Conservation (phyloP, 2,113 vertebrate species). For the Chionis minor region DNA sequence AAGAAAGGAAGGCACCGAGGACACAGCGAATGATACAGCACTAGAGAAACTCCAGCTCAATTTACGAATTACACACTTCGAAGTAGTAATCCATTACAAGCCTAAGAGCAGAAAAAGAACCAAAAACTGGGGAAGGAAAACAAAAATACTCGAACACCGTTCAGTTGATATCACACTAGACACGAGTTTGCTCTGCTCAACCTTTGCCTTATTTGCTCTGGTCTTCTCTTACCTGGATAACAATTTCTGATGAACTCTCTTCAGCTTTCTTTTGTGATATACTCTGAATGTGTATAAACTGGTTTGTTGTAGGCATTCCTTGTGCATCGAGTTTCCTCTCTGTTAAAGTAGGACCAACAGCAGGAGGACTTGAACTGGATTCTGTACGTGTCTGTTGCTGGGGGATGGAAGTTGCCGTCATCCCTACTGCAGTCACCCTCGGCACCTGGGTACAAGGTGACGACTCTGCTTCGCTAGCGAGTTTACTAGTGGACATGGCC, state of each 20-base stretch:
- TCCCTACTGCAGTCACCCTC: slow-evolving; percentile 61
- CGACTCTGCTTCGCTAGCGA: slow-evolving; percentile 68
- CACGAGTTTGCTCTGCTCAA: not conserved
- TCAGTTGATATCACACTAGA: not conserved
- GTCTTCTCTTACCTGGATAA: slow-evolving; percentile 87
- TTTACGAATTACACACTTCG: not conserved
- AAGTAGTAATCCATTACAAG: not conserved
- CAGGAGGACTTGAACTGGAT: slow-evolving; percentile 73
- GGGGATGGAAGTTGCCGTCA: slow-evolving; percentile 67
- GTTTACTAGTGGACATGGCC: slow-evolving; percentile 76
- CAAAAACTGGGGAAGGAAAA: not conserved
- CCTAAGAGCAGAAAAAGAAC: not conserved
- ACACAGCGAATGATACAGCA: not conserved
- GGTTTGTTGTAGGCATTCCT: slow-evolving; percentile 69
- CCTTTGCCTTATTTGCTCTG: not conserved
- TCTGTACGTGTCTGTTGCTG: slow-evolving; percentile 82
- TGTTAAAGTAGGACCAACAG: slow-evolving; percentile 64
- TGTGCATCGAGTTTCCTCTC: slow-evolving; percentile 73
- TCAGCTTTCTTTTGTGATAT: slow-evolving; percentile 83
- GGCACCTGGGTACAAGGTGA: slow-evolving; percentile 75
- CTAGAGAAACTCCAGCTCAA: not conserved
- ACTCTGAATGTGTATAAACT: slow-evolving; percentile 86
- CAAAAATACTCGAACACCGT: not conserved
- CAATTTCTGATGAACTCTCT: slow-evolving; percentile 80
- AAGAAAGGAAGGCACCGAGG: not conserved